These are phyloP conservation scores for Salminus brasiliensis DNA, from an alignment of 2,113 vertebrate genomes.

Conservation along the genomic window DNA sequence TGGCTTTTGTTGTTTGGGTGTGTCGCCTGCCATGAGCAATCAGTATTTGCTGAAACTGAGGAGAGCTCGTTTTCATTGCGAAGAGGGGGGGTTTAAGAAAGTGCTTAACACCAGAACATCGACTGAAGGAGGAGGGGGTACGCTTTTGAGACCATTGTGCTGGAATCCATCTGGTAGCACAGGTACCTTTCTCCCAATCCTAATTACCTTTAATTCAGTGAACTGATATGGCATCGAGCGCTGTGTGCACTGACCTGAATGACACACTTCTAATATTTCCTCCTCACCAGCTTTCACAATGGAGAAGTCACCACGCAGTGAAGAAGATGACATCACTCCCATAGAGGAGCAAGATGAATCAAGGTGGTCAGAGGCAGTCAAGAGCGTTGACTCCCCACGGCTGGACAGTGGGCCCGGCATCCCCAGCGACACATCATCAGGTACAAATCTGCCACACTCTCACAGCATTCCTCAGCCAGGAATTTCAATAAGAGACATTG, in stretches of 20 bases:
- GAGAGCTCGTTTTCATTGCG: slow-evolving; percentile 27
- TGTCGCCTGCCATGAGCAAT: slow-evolving; percentile 55
- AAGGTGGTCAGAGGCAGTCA: slow-evolving; percentile 17
- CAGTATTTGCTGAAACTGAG: slow-evolving; percentile 40
- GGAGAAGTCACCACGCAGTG: slow-evolving; percentile 13
- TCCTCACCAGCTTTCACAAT: slow-evolving; percentile 24
- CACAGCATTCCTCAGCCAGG: background rate
- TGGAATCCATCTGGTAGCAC: slow-evolving; percentile 34
- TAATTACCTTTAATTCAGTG: too few relatives aligned
- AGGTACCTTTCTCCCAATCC: background rate
- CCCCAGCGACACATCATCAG: background rate
- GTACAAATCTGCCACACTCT: slow-evolving; percentile 3
- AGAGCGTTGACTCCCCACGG: background rate
- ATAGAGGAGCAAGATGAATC: slow-evolving; percentile 24
- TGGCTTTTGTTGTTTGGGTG: slow-evolving; percentile 53
- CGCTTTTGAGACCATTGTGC: slow-evolving; percentile 30
- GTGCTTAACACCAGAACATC: background rate
- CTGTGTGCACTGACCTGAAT: too few relatives aligned
- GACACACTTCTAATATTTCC: background rate
- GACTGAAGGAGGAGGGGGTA: background rate
- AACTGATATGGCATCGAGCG: too few relatives aligned
- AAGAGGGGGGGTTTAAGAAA: slow-evolving; percentile 11
- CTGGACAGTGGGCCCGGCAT: background rate
- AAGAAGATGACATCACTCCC: slow-evolving; percentile 15
- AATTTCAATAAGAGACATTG: too few relatives aligned